These are phyloP conservation scores for Ariolimax columbianus DNA, from an alignment of 2,888 invertebrate genomes.

Conservation along the genomic window DNA sequence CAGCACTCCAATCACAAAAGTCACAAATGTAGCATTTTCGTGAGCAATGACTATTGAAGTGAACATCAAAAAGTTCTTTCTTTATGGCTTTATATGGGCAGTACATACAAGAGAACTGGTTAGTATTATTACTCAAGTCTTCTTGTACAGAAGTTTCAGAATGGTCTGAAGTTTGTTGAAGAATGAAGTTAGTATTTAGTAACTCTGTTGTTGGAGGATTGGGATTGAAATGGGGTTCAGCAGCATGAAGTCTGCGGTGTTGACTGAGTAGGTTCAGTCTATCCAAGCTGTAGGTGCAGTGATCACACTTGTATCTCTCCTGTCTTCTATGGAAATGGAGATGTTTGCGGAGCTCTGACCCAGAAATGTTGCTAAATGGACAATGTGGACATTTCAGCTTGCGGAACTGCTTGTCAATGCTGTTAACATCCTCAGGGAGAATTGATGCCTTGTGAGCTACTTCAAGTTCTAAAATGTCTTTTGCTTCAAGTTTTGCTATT, in stretches of 20 bases:
- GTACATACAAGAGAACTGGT: slow-evolving; percentile 59
- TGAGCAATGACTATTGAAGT: slow-evolving; percentile 68
- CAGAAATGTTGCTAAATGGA: slow-evolving; percentile 65
- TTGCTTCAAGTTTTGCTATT: slow-evolving; percentile 45
- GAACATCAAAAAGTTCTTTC: slow-evolving; percentile 67
- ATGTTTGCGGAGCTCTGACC: slow-evolving; percentile 65
- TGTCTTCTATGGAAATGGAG: slow-evolving; percentile 62
- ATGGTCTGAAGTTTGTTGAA: slow-evolving; percentile 21
- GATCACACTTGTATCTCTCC: slow-evolving; percentile 64
- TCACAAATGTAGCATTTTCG: slow-evolving; percentile 71
- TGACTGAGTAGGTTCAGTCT: slow-evolving; percentile 61
- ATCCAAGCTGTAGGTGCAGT: slow-evolving; percentile 72
- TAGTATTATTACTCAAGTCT: neutral
- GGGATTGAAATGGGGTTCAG: slow-evolving; percentile 60
- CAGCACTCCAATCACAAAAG: slow-evolving; percentile 74
- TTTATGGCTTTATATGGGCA: slow-evolving; percentile 70
- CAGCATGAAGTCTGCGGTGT: slow-evolving; percentile 65
- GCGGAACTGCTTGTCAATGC: slow-evolving; percentile 42
- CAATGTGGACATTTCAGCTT: slow-evolving; percentile 62
- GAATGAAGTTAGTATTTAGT: slow-evolving; percentile 53
- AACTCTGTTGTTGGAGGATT: slow-evolving; percentile 57
- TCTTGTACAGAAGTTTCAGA: slow-evolving; percentile 29
- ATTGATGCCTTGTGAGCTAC: slow-evolving; percentile 34
- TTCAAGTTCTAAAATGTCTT: slow-evolving; percentile 48
- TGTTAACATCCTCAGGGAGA: neutral